Evolutionary conservation across 2,888 invertebrate species (phyloP), one percentile per base, ranked within the genome.

Genomic region (Seira sanloemensis): DNA sequence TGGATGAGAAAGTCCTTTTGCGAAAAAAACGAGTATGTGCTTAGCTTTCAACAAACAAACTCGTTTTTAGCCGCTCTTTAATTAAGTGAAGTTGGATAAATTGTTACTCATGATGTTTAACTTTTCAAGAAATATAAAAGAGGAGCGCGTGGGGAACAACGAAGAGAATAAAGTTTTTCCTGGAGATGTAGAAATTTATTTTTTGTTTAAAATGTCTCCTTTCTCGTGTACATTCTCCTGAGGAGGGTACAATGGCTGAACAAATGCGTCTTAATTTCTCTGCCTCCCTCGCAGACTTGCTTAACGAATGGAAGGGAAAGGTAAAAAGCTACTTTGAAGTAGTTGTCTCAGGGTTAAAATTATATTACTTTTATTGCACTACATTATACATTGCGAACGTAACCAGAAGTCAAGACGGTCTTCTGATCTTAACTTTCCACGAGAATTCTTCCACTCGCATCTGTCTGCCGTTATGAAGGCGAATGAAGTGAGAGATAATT

Each of bases 401-500:
- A 37, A 12, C 37, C 4, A 37, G 37, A 37, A 37, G 37, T 37
- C 37, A 37, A 50, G 16, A 50, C 16, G n/a, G 16, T 50, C n/a
- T 50, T 50, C 5, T 50, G 50, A 50, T 50, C 50, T 50, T 50
- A 18, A 50, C 50, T 50, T 50, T 50, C n/a, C 50, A 50, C 2
- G 50, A 65, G 23, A 5, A 65, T 21, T 65, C 18, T 65, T n/a
- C 65, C 65, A 65, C 9, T 65, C 65, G 23, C 65, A 68, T 26
- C 68, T 68, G 26, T 68, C 68, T 27, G 24, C 26, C 24, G 26
- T 78, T 74, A 54, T 80, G 66, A 69, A 69, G 66, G 68, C 67
- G 25, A 58, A 75, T 76, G 62, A 76, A 81, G 69, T 81, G 75
- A 23, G 81, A 81, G 81, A 75, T 81, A 81, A 81, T 81, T 75